Evolutionary conservation across 37 sponge, comb jelly and placozoan species (phyloP).

Genomic region (Ianthella basta): DNA sequence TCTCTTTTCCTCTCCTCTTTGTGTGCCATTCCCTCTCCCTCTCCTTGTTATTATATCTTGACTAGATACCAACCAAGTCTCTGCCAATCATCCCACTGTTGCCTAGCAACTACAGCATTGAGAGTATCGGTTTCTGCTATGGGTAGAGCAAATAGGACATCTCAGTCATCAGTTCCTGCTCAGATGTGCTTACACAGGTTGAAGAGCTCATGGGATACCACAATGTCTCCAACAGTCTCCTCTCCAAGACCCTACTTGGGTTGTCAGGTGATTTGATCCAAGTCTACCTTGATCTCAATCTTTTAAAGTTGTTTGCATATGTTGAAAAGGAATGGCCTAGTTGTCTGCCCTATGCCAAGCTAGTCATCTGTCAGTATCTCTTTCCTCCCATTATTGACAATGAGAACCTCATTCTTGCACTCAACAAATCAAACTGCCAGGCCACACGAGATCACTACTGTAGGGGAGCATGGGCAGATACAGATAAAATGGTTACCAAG

Average conservation of each 20-base stretch:
- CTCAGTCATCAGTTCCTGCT: not conserved
- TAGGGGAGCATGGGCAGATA: not conserved
- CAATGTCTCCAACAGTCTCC: too few species aligned
- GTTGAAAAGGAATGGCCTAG: not conserved
- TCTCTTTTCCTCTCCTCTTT: not conserved
- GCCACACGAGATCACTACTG: not conserved
- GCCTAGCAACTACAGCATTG: not conserved
- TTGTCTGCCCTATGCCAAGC: not conserved
- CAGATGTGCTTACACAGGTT: not conserved
- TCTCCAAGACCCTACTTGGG: not conserved
- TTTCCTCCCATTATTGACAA: not conserved
- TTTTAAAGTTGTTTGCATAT: not conserved
- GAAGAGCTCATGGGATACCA: not conserved
- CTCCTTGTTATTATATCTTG: too few species aligned
- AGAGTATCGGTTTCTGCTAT: not conserved
- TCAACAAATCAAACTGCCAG: not conserved
- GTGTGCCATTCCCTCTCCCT: not conserved
- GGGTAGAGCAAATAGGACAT: not conserved
- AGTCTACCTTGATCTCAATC: not conserved
- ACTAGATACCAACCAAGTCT: not conserved
- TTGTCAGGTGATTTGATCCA: not conserved
- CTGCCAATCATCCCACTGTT: not conserved
- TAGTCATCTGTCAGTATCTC: not conserved
- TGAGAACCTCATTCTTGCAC: not conserved
- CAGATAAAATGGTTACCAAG: not conserved